Evolutionary conservation across 1,140 invertebrate species (phyloP), one percentile per base, ranked within the genome.

Genomic region (Lordiphosa clarofinis): DNA sequence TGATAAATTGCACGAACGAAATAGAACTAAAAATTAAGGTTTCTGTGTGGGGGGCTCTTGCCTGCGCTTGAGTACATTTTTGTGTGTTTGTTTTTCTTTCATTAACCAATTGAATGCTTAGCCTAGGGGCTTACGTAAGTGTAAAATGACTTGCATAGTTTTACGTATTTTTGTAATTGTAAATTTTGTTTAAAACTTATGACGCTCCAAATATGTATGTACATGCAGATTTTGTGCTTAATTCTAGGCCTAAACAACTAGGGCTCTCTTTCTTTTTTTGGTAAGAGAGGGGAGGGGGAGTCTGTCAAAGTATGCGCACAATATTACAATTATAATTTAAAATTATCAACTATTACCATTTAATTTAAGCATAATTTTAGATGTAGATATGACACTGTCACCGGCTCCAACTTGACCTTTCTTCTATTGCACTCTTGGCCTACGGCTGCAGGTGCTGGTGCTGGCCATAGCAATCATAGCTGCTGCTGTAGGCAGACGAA

Each of bases 331-430:
- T 58, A 59, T 68, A 75, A 70, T 52, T 70, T 65, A 65, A 56
- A 75, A 70, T 70, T 74, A 74, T 74, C 7, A 75, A 52, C 71
- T 74, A 74, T 69, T 74, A 60, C 53, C 54, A 47, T 66, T 71
- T 78, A 78, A 68, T 40, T 68, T 75, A 75, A 55, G 56, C n/a
- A 82, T 82, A 84, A 82, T 2, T 8, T 63, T 82, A 81, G 11
- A 67, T 82, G 75, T 82, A 84, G 78, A 82, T 82, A 82, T 82
- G 78, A 82, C 78, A 82, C 78, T 84, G 78, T 84, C 78, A 82
- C 78, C 38, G 24, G 72, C 50, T 78, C n/a, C 43, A 15, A 58
- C 50, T 72, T 46, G 40, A 56, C 49, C 40, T 65, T 56, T n/a
- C n/a, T n/a, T n/a, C n/a, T 84, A 86, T 84, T 84, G 78, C 78